phyloP scores from a whole-genome alignment of 2,797 vertebrate genomes.

The Hypotaenidia okinawae region DNA sequence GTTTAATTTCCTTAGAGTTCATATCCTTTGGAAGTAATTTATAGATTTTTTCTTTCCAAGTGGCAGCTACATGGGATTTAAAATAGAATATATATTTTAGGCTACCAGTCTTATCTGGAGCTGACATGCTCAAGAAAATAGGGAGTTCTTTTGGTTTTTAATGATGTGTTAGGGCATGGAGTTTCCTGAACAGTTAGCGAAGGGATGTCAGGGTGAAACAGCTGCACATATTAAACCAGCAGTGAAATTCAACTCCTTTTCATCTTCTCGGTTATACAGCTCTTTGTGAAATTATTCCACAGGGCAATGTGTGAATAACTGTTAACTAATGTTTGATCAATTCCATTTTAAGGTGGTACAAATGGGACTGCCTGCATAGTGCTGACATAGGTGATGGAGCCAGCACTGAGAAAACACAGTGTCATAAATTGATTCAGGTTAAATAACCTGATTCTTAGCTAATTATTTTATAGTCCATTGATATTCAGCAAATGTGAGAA shows the following conservation, averaged over 20 bases:
- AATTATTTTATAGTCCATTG: slow-evolving; percentile 74
- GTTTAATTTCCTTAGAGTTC: neutral
- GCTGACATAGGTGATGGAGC: neutral
- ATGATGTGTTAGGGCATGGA: slow-evolving; percentile 37
- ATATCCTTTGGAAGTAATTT: neutral
- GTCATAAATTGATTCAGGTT: slow-evolving; percentile 55
- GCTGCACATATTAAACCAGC: slow-evolving; percentile 53
- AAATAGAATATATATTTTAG: neutral
- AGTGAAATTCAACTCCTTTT: slow-evolving; percentile 67
- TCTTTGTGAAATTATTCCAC: slow-evolving; percentile 57
- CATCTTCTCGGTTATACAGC: slow-evolving; percentile 64
- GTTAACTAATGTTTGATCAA: neutral
- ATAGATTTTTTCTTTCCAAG: neutral
- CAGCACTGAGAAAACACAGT: slow-evolving; percentile 1
- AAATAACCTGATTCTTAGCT: slow-evolving; percentile 41
- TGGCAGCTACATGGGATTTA: neutral
- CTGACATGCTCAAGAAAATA: slow-evolving; percentile 7
- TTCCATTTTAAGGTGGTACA: slow-evolving; percentile 43
- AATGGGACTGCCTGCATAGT: slow-evolving; percentile 29
- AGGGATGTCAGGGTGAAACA: slow-evolving; percentile 66
- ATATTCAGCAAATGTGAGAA: slow-evolving; percentile 70
- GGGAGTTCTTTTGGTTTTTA: slow-evolving; percentile 20
- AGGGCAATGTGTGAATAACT: slow-evolving; percentile 41
- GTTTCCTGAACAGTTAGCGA: slow-evolving; percentile 67
- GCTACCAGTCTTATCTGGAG: neutral